Evolutionary conservation across 2,888 invertebrate genomes (phyloP).

Genomic region (Eilema depressum): DNA sequence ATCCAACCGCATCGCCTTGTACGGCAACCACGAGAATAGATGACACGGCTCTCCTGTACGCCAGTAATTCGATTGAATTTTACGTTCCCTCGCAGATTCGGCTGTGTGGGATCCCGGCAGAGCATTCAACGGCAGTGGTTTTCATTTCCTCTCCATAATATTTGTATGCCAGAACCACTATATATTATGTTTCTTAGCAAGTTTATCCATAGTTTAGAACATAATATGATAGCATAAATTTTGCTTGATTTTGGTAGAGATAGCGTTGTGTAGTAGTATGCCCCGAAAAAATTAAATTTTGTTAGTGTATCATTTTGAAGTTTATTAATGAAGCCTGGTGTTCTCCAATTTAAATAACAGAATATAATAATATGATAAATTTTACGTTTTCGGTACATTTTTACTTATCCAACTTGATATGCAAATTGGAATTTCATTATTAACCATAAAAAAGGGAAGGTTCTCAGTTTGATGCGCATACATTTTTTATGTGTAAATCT

Average conservation of each 20-base stretch:
- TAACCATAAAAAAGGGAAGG: not conserved
- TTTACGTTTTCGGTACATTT: not conserved
- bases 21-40: not conserved
- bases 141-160: not conserved
- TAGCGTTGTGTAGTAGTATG: not conserved
- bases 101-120: too few species aligned
- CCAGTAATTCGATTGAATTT: not conserved
- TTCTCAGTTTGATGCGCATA: not conserved
- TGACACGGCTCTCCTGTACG: not conserved
- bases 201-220: not conserved
- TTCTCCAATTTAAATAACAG: not conserved
- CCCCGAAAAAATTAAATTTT: not conserved
- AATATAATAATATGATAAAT: too few species aligned
- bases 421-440: conserved; percentile 7
- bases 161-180: not conserved
- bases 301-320: not conserved
- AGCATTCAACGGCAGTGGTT: not conserved
- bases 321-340: not conserved
- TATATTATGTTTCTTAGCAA: not conserved
- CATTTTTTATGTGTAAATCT: conserved; percentile 1
- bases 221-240: too few species aligned
- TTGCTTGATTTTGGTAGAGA: not conserved
- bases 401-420: not conserved
- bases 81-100: not conserved
- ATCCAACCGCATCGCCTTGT: too few species aligned